These are phyloP conservation scores for Eupelmus urozonus DNA, from an alignment of 2,888 invertebrate species.

Conservation along the genomic window DNA sequence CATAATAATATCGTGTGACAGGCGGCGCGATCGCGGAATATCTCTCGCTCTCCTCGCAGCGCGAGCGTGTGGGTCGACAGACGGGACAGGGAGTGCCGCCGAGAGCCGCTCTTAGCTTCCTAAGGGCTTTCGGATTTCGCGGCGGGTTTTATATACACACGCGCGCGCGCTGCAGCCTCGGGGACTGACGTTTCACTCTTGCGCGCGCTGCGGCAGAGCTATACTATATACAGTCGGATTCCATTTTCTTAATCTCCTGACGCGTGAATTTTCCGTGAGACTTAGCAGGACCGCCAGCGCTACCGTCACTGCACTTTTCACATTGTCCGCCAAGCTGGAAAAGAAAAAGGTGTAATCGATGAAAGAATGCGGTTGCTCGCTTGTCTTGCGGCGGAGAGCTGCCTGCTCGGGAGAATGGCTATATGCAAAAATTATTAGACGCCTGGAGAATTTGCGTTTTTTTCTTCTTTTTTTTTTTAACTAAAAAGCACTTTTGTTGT, in stretches of 20 bases:
- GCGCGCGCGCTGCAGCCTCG: neutral
- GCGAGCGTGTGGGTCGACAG: conserved; percentile 72
- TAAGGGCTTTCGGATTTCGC: conserved; percentile 17
- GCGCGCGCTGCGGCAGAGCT: neutral
- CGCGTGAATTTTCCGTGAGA: conserved; percentile 43
- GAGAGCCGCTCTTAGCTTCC: conserved; percentile 7
- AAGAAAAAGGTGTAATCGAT: neutral
- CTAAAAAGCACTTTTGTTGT: no score
- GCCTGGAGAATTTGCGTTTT: no score
- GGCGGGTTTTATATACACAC: conserved; percentile 1
- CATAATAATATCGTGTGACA: conserved; percentile 73
- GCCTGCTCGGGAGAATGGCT: no score
- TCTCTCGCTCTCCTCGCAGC: conserved; percentile 50
- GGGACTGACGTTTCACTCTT: neutral
- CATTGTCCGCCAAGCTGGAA: neutral
- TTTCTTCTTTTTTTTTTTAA: no score
- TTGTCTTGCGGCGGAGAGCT: no score
- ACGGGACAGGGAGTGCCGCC: conserved; percentile 74
- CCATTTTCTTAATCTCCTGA: conserved; percentile 29
- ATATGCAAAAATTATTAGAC: no score
- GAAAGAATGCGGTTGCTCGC: neutral
- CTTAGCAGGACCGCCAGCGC: neutral
- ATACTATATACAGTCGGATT: conserved; percentile 13
- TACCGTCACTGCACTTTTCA: neutral
- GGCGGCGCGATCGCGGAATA: no score